phyloP scores from a whole-genome alignment of 2,888 invertebrate species.

The Eulithis prunata region DNA sequence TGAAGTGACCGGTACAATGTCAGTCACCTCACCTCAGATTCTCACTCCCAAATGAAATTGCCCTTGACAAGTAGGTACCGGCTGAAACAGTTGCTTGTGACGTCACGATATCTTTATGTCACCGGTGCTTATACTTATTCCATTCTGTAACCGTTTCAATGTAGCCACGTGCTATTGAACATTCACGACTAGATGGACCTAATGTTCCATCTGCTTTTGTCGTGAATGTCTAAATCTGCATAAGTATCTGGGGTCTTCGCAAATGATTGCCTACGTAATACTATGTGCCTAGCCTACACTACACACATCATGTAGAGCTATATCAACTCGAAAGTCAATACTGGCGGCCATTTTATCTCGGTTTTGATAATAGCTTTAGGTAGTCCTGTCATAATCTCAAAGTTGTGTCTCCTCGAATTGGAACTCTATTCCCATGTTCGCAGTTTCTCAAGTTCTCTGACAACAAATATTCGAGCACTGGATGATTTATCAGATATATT shows the following conservation, averaged over 20 bases:
- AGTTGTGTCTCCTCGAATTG: too few species aligned
- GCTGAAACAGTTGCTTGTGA: constrained; percentile 31
- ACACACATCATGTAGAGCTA: background rate
- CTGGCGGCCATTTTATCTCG: constrained; percentile 8
- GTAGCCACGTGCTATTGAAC: constrained; percentile 8
- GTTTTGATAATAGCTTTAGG: background rate
- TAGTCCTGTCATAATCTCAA: too few species aligned
- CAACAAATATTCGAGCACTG: background rate
- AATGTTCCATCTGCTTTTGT: constrained; percentile 11
- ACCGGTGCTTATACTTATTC: background rate
- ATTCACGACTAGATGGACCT: too few species aligned
- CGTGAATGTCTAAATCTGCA: background rate
- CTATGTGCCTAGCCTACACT: too few species aligned
- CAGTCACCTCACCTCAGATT: constrained; percentile 24
- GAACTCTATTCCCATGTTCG: background rate
- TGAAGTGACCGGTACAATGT: constrained; percentile 6
- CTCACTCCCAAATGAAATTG: constrained; percentile 46
- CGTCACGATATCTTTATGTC: constrained; percentile 26
- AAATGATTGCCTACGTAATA: too few species aligned
- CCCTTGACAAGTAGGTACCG: constrained; percentile 52
- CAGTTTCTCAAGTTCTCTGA: background rate
- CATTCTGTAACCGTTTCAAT: background rate
- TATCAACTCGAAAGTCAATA: background rate
- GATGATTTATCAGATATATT: background rate
- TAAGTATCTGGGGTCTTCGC: too few species aligned